These are phyloP conservation scores for Anoplopoma fimbria DNA, from an alignment of 2,113 vertebrate species.

Conservation along the genomic window DNA sequence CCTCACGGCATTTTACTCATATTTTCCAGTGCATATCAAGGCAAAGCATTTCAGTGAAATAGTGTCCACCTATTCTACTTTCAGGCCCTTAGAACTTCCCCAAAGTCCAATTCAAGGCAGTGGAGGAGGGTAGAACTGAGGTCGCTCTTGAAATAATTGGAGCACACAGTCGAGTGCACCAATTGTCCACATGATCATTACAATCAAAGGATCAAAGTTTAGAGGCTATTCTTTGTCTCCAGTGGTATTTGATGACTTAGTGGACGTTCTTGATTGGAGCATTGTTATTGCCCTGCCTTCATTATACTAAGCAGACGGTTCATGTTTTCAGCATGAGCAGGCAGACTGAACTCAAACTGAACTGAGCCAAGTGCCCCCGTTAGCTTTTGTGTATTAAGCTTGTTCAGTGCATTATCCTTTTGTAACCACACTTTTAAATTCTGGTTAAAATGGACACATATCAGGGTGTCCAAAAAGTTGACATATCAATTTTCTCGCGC, in stretches of 20 bases:
- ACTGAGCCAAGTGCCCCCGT: background rate
- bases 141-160: conserved; percentile 48
- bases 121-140: background rate
- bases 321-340: conserved; percentile 58
- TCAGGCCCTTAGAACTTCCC: background rate
- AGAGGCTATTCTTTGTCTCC: conserved; percentile 30
- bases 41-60: conserved; percentile 19
- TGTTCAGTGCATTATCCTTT: background rate
- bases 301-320: conserved; percentile 42
- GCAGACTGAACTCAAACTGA: conserved; percentile 21
- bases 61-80: background rate
- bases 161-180: conserved; percentile 45
- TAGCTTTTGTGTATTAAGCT: conserved; percentile 37
- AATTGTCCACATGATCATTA: conserved; percentile 41
- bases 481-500: background rate
- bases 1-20: background rate
- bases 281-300: conserved; percentile 18
- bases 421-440: conserved; percentile 3
- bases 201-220: conserved; percentile 37
- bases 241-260: conserved; percentile 26
- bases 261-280: conserved; percentile 10
- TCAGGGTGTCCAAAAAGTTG: background rate
- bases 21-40: conserved; percentile 13
- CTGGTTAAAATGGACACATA: background rate
- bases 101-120: conserved; percentile 26